Percentiles rank a stretch among this genome's conserved stretches.
Conservation (phyloP, 1,140 invertebrate genomes). For the Lordiphosa stackelbergi region DNA sequence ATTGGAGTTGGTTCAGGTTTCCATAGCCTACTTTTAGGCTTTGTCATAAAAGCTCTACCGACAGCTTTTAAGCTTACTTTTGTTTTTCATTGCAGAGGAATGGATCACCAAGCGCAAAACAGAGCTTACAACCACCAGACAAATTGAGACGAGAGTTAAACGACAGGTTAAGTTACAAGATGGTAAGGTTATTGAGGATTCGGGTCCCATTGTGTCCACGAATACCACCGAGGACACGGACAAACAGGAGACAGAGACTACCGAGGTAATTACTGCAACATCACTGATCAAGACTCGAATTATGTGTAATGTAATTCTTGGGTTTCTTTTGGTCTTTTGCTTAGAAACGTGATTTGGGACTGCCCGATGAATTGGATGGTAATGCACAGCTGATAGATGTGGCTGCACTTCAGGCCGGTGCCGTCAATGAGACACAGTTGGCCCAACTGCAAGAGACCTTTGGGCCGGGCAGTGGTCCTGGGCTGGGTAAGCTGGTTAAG, state of each 20-base stretch:
- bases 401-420: constrained; percentile 48
- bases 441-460: constrained; percentile 59
- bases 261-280: constrained; percentile 84
- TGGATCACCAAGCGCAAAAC: constrained; percentile 92
- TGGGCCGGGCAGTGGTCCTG: constrained; percentile 27
- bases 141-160: constrained; percentile 93
- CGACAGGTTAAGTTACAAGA: constrained; percentile 92
- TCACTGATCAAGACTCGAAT: too few species aligned
- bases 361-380: constrained; percentile 60
- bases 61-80: constrained; percentile 13
- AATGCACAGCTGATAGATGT: constrained; percentile 56
- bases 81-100: constrained; percentile 84
- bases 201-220: constrained; percentile 91
- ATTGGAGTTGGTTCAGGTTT: not conserved
- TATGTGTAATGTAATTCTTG: too few species aligned
- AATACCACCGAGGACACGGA: constrained; percentile 92
- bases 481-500: constrained; percentile 55
- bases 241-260: constrained; percentile 90
- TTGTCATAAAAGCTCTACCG: constrained; percentile 2
- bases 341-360: constrained; percentile 68
- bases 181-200: constrained; percentile 91
- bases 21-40: constrained; percentile 31
- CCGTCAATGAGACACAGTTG: constrained; percentile 52
- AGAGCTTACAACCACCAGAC: constrained; percentile 90
- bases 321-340: not conserved